phyloP scores from a whole-genome alignment of 2,888 invertebrate genomes.

The Ptilodon capucinus region DNA sequence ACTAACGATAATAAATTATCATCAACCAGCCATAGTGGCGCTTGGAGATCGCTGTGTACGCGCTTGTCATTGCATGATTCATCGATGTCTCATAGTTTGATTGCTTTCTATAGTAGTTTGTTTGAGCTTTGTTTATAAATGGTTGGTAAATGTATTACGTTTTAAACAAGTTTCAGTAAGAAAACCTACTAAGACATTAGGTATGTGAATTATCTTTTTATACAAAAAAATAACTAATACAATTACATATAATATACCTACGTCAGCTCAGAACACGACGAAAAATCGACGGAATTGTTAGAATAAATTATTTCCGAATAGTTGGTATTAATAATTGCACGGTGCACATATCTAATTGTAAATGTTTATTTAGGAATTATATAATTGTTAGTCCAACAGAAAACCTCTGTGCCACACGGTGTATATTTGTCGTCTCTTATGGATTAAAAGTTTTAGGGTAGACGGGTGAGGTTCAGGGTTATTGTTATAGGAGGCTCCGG shows the following conservation, averaged over 20 bases:
- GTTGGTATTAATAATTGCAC: too few relatives aligned
- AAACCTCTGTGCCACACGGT: neutral
- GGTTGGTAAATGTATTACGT: slow-evolving; percentile 31
- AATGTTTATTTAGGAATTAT: neutral
- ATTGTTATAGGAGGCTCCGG: slow-evolving; percentile 82
- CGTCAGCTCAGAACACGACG: too few relatives aligned
- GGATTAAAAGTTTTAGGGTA: slow-evolving; percentile 35
- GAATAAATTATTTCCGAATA: neutral
- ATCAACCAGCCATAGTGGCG: neutral
- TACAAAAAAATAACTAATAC: too few relatives aligned
- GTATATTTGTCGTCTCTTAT: slow-evolving; percentile 22
- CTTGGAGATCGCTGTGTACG: slow-evolving; percentile 33
- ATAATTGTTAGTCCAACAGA: too few relatives aligned
- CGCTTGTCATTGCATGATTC: slow-evolving; percentile 45
- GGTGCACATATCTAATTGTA: neutral
- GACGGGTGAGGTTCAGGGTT: slow-evolving; percentile 78
- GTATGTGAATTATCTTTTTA: too few relatives aligned
- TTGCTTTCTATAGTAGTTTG: slow-evolving; percentile 59
- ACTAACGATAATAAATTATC: neutral
- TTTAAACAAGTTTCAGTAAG: neutral
- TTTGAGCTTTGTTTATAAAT: slow-evolving; percentile 44
- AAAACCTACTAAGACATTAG: too few relatives aligned
- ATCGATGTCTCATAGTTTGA: slow-evolving; percentile 48
- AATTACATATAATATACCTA: too few relatives aligned
- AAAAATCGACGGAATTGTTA: too few relatives aligned